Evolutionary conservation across 2,888 invertebrate genomes (phyloP), one percentile per base, ranked within the genome.

Genomic region (Chaetogeoica ovagalla): DNA sequence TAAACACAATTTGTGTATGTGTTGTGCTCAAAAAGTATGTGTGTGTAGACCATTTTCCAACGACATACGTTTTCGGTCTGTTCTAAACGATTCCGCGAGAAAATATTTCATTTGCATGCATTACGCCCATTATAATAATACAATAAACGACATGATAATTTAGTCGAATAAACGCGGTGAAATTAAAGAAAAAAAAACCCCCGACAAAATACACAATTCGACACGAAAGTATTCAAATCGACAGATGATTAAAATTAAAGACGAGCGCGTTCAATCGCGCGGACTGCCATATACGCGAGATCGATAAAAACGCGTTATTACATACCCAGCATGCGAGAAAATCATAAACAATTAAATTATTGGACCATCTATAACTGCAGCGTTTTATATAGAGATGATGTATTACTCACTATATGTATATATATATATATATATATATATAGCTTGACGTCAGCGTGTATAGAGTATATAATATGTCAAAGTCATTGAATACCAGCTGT

Each of bases 401-500:
- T 60, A 72, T 48, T 60, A 30, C 59, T 43, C 23, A 52, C 43
- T 21, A 8, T 19, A 48, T 48, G 43, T 43, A 30, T 30, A 30
- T 21, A 8, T 48, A 60, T 43, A 30, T 30, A 30, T 21, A 8
- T 19, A 48, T 30, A 30, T 30, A 30, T 30, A 30, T 30, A 30
- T 48, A 60, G 30, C 30, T 43, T 60, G 68, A 76, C 68, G 76
- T 68, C 66, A 43, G n/a, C 37, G 48, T 48, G 6, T 48, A 19
- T 37, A 68, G 21, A 19, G 19, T 68, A 62, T 68, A 62, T n/a
- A 17, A 66, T 63, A 62, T 63, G 77, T 62, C 70, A 63, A 70
- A 79, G 70, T 70, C 55, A 63, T 79, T 79, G 77, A 69, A 70
- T 39, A 63, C 60, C 70, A 79, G 77, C 77, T 79, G 77, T 52